Evolutionary conservation across 2,797 vertebrate genomes (phyloP), one percentile per base, ranked within the genome.

Genomic region (Myoxocephalus aenaeus): DNA sequence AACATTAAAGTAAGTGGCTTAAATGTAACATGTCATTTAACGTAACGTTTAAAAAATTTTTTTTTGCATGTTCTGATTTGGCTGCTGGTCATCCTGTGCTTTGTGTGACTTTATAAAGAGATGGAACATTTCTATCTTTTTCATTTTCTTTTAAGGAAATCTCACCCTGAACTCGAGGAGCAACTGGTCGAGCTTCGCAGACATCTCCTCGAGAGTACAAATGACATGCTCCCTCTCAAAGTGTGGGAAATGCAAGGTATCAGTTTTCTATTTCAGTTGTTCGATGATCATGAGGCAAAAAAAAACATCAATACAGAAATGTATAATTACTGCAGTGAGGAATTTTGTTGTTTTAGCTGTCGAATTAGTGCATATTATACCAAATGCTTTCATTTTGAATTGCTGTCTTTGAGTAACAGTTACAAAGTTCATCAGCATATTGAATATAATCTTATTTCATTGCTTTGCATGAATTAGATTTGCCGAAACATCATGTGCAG

Each of bases 181-280:
- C 95, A 97, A 83, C 94, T 99, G 36, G 88, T 72, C 22, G 95
- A 97, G 58, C 95, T 99, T 84, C 96, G 91, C 77, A 98, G 95
- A 81, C 96, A 99, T 92, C 95, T 99, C 11, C 87, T 97, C 86
- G 96, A 99, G 84, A 98, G 96, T 78, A 94, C 87, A 40, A 95
- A 97, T 86, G 96, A 96, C 89, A 95, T 97, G 96, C 93, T 94
- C 8, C 97, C 98, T 18, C 93, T 99, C 75, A 99, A 99, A 95
- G 96, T 98, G 82, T 99, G 98, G 98, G 97, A 99, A 83, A 93
- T 99, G 73, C 97, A 99, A 95, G 98, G 98, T 99, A 95, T 65
- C 2, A 1, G 5, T 71, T 20, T 48, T 57, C 18, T 1, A 11
- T 70, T 72, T 73, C 36, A 65, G 12, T 20, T 73, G 0, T 32